These are phyloP conservation scores for Poeciliopsis occidentalis DNA, from an alignment of 2,113 vertebrate species.

Conservation along the genomic window DNA sequence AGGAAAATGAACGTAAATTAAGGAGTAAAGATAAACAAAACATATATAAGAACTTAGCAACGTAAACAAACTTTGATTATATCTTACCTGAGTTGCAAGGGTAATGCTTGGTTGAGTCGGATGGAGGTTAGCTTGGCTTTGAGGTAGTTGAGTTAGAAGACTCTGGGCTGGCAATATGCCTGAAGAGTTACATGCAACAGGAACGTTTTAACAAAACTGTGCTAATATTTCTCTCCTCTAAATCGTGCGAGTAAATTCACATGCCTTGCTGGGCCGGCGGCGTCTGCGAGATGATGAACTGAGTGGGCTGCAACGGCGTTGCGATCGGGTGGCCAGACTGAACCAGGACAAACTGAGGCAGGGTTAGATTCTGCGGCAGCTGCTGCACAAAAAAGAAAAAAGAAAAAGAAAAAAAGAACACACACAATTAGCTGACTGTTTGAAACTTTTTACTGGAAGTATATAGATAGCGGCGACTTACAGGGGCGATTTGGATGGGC, in stretches of 20 bases:
- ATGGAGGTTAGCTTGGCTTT: slow-evolving; percentile 99
- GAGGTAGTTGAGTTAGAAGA: slow-evolving; percentile 99
- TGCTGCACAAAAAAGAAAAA: slow-evolving; percentile 78
- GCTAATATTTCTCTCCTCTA: not conserved
- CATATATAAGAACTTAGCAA: not conserved
- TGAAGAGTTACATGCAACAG: slow-evolving; percentile 51
- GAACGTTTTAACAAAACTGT: not conserved
- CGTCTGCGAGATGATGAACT: slow-evolving; percentile 99
- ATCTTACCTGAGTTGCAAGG: slow-evolving; percentile 93
- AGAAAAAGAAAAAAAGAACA: too few species aligned
- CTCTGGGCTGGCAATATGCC: slow-evolving; percentile 97
- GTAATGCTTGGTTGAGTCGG: slow-evolving; percentile 97
- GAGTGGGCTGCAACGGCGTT: slow-evolving; percentile 90
- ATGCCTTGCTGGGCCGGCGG: slow-evolving; percentile 95
- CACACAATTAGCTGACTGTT: not conserved
- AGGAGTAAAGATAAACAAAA: too few species aligned
- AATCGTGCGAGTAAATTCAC: slow-evolving; percentile 25
- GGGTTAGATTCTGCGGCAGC: slow-evolving; percentile 94
- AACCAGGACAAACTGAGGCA: slow-evolving; percentile 98
- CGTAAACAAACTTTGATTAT: not conserved
- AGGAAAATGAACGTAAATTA: not conserved
- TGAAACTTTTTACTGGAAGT: not conserved
- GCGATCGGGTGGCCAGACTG: slow-evolving; percentile 90
- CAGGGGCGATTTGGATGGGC: slow-evolving; percentile 96
- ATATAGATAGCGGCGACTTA: slow-evolving; percentile 53